phyloP scores from a whole-genome alignment of 92 coral and sea anemone species.

The Parazoanthus swiftii region DNA sequence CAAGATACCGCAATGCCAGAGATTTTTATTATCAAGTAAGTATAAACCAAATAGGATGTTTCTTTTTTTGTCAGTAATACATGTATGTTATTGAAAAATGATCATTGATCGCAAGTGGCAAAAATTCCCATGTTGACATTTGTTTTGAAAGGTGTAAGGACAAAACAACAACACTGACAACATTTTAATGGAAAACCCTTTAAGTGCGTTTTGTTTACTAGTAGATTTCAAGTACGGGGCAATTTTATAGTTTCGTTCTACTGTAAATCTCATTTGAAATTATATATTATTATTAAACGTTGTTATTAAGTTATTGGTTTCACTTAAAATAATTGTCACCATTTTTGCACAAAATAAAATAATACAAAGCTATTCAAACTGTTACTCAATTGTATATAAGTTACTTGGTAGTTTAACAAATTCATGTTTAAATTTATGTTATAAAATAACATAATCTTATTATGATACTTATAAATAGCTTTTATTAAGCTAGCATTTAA shows the following conservation, averaged over 20 bases:
- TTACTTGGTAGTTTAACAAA: no score
- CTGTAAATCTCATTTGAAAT: background rate
- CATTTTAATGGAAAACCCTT: background rate
- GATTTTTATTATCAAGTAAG: constrained; percentile 91
- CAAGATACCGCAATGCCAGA: constrained; percentile 82
- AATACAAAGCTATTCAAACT: background rate
- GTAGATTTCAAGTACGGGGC: background rate
- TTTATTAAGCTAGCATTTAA: no score
- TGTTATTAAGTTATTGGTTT: background rate
- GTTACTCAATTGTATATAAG: background rate
- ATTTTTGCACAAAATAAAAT: background rate
- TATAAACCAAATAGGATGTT: background rate
- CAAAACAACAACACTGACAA: background rate
- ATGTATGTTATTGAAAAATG: background rate
- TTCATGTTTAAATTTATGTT: no score
- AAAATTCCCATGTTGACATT: background rate
- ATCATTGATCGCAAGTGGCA: background rate
- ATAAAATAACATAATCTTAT: no score
- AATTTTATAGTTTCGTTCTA: background rate
- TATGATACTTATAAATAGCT: no score
- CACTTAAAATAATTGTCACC: background rate
- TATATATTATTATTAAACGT: background rate
- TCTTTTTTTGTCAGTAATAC: background rate
- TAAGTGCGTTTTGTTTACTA: background rate
- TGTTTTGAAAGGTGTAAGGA: background rate